Evolutionary conservation across 2,888 invertebrate genomes (phyloP).

Genomic region (Lasiommata megera): DNA sequence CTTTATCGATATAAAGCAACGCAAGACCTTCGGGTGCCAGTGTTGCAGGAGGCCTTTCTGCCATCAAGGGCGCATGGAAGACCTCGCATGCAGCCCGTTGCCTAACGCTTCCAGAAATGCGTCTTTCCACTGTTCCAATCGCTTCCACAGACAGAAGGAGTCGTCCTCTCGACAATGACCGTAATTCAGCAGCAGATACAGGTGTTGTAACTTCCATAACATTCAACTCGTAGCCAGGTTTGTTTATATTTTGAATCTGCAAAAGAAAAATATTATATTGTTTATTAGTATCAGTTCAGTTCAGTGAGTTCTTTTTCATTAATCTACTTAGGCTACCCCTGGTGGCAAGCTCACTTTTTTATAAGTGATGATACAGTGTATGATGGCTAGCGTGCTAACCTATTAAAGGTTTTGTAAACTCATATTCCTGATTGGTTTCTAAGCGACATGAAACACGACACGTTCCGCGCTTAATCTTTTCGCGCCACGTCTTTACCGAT

Average conservation of each 20-base stretch:
- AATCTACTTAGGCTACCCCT: no score
- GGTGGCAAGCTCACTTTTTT: no score
- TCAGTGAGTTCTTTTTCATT: no score
- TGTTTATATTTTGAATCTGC: conserved; percentile 83
- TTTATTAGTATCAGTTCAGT: no score
- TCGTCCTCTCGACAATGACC: conserved; percentile 89
- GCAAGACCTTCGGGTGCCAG: conserved; percentile 85
- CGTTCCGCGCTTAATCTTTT: no score
- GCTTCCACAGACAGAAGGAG: conserved; percentile 87
- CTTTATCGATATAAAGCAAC: conserved; percentile 89
- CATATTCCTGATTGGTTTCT: no score
- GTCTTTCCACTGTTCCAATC: conserved; percentile 83
- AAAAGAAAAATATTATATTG: conserved; percentile 37
- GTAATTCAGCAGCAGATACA: conserved; percentile 87
- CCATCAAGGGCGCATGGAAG: conserved; percentile 86
- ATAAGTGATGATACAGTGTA: no score
- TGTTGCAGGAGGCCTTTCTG: conserved; percentile 69
- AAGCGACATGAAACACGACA: no score
- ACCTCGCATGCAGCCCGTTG: conserved; percentile 90
- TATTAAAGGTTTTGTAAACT: no score
- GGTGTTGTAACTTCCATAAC: conserved; percentile 89
- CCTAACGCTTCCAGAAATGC: conserved; percentile 86
- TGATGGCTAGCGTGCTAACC: no score
- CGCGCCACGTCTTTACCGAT: no score
- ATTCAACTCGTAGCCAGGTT: conserved; percentile 89